Percentiles rank a stretch among this genome's conserved stretches.
Evolutionary conservation across 2,888 invertebrate species (phyloP).

Genomic region (Acanthopleura granulata): DNA sequence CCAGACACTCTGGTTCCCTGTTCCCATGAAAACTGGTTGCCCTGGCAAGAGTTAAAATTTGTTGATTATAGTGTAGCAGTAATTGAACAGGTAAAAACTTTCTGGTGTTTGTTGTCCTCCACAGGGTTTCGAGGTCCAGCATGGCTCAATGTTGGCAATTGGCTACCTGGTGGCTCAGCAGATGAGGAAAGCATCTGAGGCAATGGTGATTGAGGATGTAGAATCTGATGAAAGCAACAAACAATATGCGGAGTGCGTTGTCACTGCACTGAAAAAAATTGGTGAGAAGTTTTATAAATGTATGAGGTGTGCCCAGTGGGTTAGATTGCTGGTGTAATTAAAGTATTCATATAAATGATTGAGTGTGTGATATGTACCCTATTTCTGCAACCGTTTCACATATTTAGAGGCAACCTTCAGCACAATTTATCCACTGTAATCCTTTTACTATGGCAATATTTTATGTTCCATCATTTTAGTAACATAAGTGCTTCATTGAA

Average conservation of each 20-base stretch:
- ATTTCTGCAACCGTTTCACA: no score
- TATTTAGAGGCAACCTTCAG: no score
- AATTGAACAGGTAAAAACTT: background rate
- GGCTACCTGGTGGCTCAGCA: slow-evolving; percentile 73
- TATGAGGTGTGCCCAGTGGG: no score
- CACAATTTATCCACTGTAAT: no score
- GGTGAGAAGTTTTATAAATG: no score
- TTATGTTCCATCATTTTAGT: no score
- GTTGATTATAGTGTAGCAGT: background rate
- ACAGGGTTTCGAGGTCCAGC: slow-evolving; percentile 80
- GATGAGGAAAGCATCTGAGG: slow-evolving; percentile 29
- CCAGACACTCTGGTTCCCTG: no score
- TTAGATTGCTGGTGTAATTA: no score
- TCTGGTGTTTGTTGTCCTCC: slow-evolving; percentile 15
- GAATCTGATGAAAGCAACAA: background rate
- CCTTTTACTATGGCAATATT: no score
- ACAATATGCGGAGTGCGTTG: background rate
- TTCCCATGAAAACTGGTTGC: background rate
- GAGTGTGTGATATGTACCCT: no score
- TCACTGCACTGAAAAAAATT: background rate
- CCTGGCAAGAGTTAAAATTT: background rate
- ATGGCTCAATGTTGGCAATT: slow-evolving; percentile 82
- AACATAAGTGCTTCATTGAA: no score
- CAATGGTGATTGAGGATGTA: background rate
- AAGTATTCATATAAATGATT: no score